Base-by-base conservation (phyloP, 2,888 invertebrate species). In the Girardia tigrina region DNA sequence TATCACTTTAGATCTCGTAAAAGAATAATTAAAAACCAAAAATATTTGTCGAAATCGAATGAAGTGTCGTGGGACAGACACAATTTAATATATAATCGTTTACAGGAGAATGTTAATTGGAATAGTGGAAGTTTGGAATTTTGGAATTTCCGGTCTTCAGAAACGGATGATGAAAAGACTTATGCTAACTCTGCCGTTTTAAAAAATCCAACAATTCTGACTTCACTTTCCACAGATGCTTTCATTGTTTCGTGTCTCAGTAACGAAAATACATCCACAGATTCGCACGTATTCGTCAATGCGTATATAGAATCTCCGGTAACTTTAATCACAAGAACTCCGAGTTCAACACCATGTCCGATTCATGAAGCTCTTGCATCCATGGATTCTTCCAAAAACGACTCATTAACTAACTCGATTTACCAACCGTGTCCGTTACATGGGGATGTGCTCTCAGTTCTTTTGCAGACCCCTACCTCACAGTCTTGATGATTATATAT, bases 281-380 rank as follows among this genome's bases (percentile, higher is more conserved):
- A 56, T n/a, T 56, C 56, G 2, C 56, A 56, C 23, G 23, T 56
- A 12, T 56, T 56, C n/a, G 56, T 56, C 56, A 56, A 56, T 56
- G 20, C 56, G 4, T 56, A 56, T 56, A 56, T 56, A 20, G 56
- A 56, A 16, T n/a, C 56, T 8, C 56, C 56, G n/a, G 56, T 23
- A 6, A 56, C 56, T 56, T 56, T 56, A n/a, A 56, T 56, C n/a
- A 56, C 56, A 16, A 56, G 56, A 56, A 56, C 56, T 56, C 56
- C 56, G 23, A 56, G 56, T 16, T 20, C n/a, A n/a, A 56, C 56
- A 8, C 56, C 56, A 56, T 56, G 56, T 56, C 56, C 56, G 4
- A 16, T 56, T 56, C 56, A 56, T 56, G 56, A 56, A n/a, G 2
- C 4, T 6, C 4, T 56, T n/a, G 4, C 4, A 8, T 12, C 8